These are phyloP conservation scores for Dendronephthya gigantea DNA, from an alignment of 64 coral and sea anemone genomes.

Conservation along the genomic window DNA sequence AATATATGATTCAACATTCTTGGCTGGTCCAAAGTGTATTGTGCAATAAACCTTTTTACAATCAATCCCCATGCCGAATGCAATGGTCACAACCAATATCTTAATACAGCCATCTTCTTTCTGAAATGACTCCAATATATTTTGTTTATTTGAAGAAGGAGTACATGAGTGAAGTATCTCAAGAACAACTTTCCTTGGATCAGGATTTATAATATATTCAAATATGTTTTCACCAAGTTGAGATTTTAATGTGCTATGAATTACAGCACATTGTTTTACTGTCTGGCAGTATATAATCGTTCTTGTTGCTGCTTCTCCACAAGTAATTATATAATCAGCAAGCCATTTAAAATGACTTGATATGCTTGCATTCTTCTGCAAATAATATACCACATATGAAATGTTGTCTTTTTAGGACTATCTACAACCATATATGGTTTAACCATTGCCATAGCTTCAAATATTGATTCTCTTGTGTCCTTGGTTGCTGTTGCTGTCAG, in stretches of 20 bases:
- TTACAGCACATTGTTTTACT: neutral
- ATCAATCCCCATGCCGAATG: conserved; percentile 55
- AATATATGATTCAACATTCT: conserved; percentile 45
- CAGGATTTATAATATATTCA: neutral
- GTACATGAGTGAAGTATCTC: conserved; percentile 68
- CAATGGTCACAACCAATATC: conserved; percentile 56
- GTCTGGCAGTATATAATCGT: conserved; percentile 36
- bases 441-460: conserved; percentile 12
- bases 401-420: conserved; percentile 31
- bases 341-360: neutral
- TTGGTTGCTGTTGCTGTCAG: conserved; percentile 36
- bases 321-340: neutral
- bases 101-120: conserved; percentile 25
- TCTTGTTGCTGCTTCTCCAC: neutral
- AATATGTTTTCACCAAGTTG: neutral
- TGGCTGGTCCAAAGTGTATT: conserved; percentile 60
- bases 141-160: conserved; percentile 40
- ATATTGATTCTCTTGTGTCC: conserved; percentile 12
- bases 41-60: conserved; percentile 44
- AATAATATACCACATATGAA: neutral
- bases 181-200: conserved; percentile 4
- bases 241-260: neutral
- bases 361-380: neutral
- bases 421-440: neutral
- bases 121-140: conserved; percentile 46